A percentile compares a stretch with the other conserved stretches of the same genome.
These are phyloP conservation scores for Homarus gammarus DNA, from an alignment of 2,888 invertebrate species.

Conservation along the genomic window DNA sequence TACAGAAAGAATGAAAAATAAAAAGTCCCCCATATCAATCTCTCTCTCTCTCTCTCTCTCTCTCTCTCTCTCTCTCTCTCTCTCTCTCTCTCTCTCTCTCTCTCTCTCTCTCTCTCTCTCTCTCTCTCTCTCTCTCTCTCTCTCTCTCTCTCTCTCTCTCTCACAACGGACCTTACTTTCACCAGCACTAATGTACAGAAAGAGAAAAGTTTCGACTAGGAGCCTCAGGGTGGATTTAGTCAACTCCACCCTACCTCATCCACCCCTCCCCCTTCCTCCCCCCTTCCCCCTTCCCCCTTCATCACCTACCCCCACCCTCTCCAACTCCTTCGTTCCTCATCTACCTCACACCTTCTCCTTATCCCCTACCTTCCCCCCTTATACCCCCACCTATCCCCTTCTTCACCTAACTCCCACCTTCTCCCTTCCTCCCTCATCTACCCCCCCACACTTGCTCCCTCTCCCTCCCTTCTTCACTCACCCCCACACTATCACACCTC, in stretches of 20 bases:
- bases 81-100: constrained; percentile 16
- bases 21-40: not conserved
- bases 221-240: constrained; percentile 8
- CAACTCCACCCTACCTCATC: constrained; percentile 20
- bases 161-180: not conserved
- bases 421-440: too few species aligned
- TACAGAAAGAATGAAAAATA: not conserved
- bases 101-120: constrained; percentile 15
- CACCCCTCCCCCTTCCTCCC: too few species aligned
- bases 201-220: constrained; percentile 36
- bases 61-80: not conserved
- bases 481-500: too few species aligned
- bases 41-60: constrained; percentile 18
- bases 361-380: too few species aligned
- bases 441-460: too few species aligned
- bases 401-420: too few species aligned
- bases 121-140: not conserved
- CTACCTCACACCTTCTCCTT: too few species aligned
- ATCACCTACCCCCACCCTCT: too few species aligned
- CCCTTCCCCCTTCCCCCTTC: too few species aligned
- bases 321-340: too few species aligned
- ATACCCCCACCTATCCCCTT: too few species aligned
- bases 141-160: not conserved
- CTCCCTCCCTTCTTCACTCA: too few species aligned
- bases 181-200: constrained; percentile 33